These are phyloP conservation scores for Halcyon senegalensis DNA, from an alignment of 2,113 vertebrate genomes.

Conservation along the genomic window DNA sequence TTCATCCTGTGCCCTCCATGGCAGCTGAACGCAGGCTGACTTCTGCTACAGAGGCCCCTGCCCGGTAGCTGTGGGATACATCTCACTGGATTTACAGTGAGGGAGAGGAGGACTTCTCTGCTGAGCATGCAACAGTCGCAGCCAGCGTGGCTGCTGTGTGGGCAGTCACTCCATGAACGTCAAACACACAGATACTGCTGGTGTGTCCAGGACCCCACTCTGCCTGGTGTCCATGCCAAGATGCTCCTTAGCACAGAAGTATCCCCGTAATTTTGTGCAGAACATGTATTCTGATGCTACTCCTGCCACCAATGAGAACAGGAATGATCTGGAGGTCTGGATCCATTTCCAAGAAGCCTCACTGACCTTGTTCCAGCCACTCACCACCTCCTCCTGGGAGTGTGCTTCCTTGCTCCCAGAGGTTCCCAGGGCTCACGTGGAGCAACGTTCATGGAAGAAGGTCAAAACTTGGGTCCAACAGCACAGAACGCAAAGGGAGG, in stretches of 20 bases:
- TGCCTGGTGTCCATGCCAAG: background rate
- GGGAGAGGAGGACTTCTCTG: background rate
- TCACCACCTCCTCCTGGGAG: background rate
- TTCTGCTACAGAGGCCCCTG: too few relatives aligned
- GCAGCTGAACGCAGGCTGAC: background rate
- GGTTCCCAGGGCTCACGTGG: background rate
- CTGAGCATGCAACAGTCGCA: background rate
- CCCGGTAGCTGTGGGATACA: rapidly evolving
- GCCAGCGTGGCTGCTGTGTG: background rate
- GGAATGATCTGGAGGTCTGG: background rate
- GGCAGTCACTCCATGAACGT: background rate
- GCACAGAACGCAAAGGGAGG: background rate
- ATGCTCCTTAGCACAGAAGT: background rate
- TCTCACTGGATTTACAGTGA: background rate
- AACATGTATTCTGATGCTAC: background rate
- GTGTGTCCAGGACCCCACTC: too few relatives aligned
- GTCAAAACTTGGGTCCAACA: background rate
- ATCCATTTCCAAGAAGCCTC: background rate
- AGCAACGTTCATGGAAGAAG: background rate
- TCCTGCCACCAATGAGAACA: background rate
- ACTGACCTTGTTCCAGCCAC: background rate
- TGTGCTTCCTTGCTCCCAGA: background rate
- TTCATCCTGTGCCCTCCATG: background rate
- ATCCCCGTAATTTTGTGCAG: background rate
- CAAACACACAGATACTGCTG: rapidly evolving